Base-by-base conservation (phyloP, 2,797 vertebrate species). In the Todus mexicanus region DNA sequence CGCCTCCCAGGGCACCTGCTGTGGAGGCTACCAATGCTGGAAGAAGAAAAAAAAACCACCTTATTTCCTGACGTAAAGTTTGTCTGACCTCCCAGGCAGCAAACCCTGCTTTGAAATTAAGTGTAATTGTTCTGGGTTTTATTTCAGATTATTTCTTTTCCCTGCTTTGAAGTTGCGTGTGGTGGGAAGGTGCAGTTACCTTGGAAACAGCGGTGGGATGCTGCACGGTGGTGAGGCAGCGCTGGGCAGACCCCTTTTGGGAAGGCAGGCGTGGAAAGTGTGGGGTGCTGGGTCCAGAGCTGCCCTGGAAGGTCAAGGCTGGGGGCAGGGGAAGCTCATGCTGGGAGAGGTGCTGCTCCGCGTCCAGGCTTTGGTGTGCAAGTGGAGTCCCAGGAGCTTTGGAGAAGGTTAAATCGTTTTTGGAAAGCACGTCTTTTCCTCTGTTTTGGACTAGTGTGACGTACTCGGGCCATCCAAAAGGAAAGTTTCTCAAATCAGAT, bases 121-220 rank as follows among this genome's bases (percentile, higher is more conserved):
- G 56, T 37, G 68, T 70, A 90, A 84, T 26, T 18, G 27, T 84
- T 88, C 27, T 70, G 68, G 2, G 12, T 93, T 90, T 84, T 48
- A 63, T 60, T 94, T 69, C 35, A 59, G 54, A 5, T 18, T 23
- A 18, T 17, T 23, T 15, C 56, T 18, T 63, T 71, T 23, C 37
- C 38, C 8, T 3, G 1, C 57, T 82, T 43, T 33, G 48, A 57
- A 42, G 72, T 51, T 47, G 38, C 0, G 3, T n/a, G 25, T 1
- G 1, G 38, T 0, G 9, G 73, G 61, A 73, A 78, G 89, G 89
- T 84, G 84, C 64, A 31, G 91, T 94, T 92, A 84, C 89, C 91
- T 72, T 89, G 92, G 94, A 70, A 90, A 84, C 89, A 12, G 89
- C 0, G 9, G 6, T 78, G 91, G 94, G 92, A 75, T 95, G 89